Evolutionary conservation across 2,113 vertebrate species (phyloP), one percentile per base, ranked within the genome.

Genomic region (Haemorhous mexicanus): DNA sequence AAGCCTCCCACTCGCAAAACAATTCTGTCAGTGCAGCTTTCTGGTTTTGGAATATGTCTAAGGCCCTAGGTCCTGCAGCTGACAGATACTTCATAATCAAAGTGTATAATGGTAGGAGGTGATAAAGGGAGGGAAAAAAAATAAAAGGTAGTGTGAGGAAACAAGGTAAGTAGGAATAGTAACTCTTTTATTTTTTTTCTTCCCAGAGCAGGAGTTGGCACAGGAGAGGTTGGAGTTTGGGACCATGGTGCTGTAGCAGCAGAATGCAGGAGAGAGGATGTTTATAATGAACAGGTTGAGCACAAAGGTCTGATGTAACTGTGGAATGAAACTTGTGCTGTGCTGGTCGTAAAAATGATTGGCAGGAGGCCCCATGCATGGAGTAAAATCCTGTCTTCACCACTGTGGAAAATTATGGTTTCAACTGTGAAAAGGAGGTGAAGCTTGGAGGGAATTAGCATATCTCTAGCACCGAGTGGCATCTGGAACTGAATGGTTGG

Each of bases 61-160:
- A 15, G 78, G 64, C 68, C 64, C 44, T 86, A 37, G 64, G 85
- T 96, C 58, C 79, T 59, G 92, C 78, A 89, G 55, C 76, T 91
- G 73, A 86, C 90, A 95, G 77, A 77, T 27, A 14, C 67, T 89
- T 94, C 32, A 59, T 56, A 58, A 59, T 91, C 62, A 9, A 76
- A 83, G 17, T 87, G 91, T 95, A 96, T 78, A 83, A 63, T 95
- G 73, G 77, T 97, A 74, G 93, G 93, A 93, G 80, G 93, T 89
- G 92, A 81, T 88, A 72, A 91, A 69, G 18, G 6, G 2, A 0
- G 4, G 15, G 43, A 41, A 55, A 37, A 58, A 73, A 23, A 4
- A 19, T 8, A 2, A 8, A 46, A 41, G 18, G 18, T 41, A 41
- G 6, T 5, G n/a, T 67, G 55, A 61, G 15, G n/a, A 87, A 85